These are phyloP conservation scores for Empis stercorea DNA, from an alignment of 2,888 invertebrate genomes.

Conservation along the genomic window DNA sequence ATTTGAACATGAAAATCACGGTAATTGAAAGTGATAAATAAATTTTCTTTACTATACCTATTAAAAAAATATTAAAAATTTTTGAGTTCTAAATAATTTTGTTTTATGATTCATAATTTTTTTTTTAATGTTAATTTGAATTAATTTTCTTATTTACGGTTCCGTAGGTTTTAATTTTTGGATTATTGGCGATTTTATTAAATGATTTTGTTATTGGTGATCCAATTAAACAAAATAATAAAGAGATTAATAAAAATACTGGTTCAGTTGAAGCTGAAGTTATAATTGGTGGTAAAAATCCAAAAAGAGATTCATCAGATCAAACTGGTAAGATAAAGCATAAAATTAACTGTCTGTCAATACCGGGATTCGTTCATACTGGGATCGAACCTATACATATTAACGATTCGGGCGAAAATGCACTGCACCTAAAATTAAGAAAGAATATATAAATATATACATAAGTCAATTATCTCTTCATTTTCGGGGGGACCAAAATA, in stretches of 20 bases:
- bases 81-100: no score
- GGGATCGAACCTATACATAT: no score
- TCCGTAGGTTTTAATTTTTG: neutral
- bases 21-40: neutral
- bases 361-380: no score
- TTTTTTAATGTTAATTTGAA: neutral
- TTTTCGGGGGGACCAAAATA: no score
- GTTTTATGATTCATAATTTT: neutral
- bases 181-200: neutral
- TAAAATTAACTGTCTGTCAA: no score
- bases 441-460: neutral
- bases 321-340: neutral
- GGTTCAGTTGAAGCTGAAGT: neutral
- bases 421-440: no score
- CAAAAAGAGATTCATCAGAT: neutral
- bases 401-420: no score
- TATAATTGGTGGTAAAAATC: neutral
- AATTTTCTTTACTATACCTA: no score
- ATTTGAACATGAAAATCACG: neutral
- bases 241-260: no score
- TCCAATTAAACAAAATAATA: neutral
- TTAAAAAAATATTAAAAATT: no score
- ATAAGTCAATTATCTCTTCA: no score
- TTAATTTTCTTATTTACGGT: neutral
- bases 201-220: neutral